These are phyloP conservation scores for Lasioglossum pauxillum DNA, from an alignment of 2,888 invertebrate species.

Conservation along the genomic window DNA sequence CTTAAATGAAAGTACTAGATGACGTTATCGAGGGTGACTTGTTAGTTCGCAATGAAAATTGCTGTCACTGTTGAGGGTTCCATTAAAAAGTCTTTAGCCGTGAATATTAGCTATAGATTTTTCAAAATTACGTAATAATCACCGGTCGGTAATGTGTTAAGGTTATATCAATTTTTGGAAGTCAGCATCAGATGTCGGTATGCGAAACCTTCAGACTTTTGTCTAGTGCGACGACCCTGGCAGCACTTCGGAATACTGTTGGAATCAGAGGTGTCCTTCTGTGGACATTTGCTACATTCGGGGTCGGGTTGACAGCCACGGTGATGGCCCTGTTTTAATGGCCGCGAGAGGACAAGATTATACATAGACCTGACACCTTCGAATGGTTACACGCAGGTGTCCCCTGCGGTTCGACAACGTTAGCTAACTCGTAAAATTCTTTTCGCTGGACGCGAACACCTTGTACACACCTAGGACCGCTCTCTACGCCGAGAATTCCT, in stretches of 20 bases:
- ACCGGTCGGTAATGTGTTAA: too few relatives aligned
- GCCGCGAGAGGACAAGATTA: not conserved
- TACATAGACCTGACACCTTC: not conserved
- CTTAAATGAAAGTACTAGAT: too few relatives aligned
- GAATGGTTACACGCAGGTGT: not conserved
- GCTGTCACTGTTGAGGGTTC: too few relatives aligned
- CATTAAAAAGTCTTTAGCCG: too few relatives aligned
- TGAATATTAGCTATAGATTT: too few relatives aligned
- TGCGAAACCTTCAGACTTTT: not conserved
- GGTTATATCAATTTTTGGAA: not conserved
- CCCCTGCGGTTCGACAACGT: not conserved
- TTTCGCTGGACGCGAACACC: not conserved
- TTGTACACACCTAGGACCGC: not conserved
- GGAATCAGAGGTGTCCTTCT: not conserved
- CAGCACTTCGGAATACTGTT: not conserved
- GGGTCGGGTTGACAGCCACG: constrained; percentile 2
- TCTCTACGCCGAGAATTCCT: not conserved
- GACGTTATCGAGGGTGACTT: too few relatives aligned
- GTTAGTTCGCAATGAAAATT: too few relatives aligned
- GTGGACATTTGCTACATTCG: not conserved
- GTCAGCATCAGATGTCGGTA: not conserved
- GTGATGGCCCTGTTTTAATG: not conserved
- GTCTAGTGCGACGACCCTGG: not conserved
- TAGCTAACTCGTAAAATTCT: not conserved
- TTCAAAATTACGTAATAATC: too few relatives aligned